Percentiles rank a stretch among this genome's conserved stretches.
These are phyloP conservation scores for Copidosoma floridanum DNA, from an alignment of 1,140 invertebrate genomes.

Conservation along the genomic window DNA sequence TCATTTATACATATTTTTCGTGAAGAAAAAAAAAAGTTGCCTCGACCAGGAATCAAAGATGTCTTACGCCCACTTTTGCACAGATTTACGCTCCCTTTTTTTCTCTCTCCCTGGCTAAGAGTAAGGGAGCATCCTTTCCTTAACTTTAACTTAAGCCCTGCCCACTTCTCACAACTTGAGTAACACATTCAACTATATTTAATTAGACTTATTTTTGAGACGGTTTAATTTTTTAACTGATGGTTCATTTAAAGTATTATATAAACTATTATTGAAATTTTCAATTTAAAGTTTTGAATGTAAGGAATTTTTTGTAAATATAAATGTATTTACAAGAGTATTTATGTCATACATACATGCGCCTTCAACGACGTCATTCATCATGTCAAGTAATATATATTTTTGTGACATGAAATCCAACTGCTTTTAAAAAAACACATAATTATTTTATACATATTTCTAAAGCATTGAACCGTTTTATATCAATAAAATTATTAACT, in stretches of 20 bases:
- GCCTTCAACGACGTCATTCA: conserved; percentile 1
- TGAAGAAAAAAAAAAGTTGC: too few species aligned
- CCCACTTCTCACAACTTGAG: too few species aligned
- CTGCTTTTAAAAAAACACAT: neutral
- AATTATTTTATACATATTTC: neutral
- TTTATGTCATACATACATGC: neutral
- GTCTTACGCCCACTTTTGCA: too few species aligned
- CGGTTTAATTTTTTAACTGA: neutral
- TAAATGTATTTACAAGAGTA: neutral
- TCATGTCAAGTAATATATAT: neutral
- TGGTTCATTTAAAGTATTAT: neutral
- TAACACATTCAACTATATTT: too few species aligned
- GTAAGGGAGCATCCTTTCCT: too few species aligned
- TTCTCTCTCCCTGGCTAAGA: too few species aligned
- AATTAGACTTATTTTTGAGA: neutral
- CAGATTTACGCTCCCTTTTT: too few species aligned
- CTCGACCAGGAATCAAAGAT: too few species aligned
- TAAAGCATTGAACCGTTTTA: neutral
- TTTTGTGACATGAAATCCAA: neutral
- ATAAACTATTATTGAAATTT: neutral
- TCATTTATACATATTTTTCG: too few species aligned
- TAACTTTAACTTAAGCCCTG: too few species aligned
- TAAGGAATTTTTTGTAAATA: conserved; percentile 8
- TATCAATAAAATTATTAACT: conserved; percentile 14
- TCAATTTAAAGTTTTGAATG: conserved; percentile 2